Evolutionary conservation across 2,888 invertebrate species (phyloP), one percentile per base, ranked within the genome.

Genomic region (Hesperia comma): DNA sequence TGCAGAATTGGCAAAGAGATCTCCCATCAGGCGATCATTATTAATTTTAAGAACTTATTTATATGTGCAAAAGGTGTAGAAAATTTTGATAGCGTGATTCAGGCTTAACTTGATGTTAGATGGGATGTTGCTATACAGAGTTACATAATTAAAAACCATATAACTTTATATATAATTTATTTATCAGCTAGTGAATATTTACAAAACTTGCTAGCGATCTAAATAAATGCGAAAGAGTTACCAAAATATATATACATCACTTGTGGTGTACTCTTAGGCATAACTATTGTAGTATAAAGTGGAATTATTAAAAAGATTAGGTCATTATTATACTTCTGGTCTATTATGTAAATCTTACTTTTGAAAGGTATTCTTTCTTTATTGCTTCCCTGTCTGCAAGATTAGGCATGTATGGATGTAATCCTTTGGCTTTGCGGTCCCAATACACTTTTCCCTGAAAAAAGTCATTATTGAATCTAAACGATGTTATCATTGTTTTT

Each of bases 331-430:
- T 37, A 37, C 37, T 37, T 37, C 37, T 10, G 12, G 3, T 56
- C 71, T 68, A 63, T 68, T 53, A 72, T 46, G 70, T 70, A 70
- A 72, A 73, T 61, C 69, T 75, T 21, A 85, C 77, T 66, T 82
- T 81, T 69, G 91, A 86, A 70, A 94, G 81, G 79, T 93, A 95
- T 70, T 95, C 94, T 21, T 85, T 88, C 83, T 95, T 96, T 19
- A 97, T 94, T 75, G 88, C 84, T 1, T 92, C 94, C 69, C 97
- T 93, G 12, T 97, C 97, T 75, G 95, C 95, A 0, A 95, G 84
- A 32, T 94, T 91, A 0, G 97, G 97, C 69, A 97, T 74, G 68
- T 92, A 81, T 0, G 97, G 97, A 6, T 76, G 77, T 8, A 96
- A 92, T 15, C 96, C 96, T 75, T 94, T 93, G 0, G 84, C 80